phyloP scores from a whole-genome alignment of 2,888 invertebrate genomes.

The Rhagium mordax region DNA sequence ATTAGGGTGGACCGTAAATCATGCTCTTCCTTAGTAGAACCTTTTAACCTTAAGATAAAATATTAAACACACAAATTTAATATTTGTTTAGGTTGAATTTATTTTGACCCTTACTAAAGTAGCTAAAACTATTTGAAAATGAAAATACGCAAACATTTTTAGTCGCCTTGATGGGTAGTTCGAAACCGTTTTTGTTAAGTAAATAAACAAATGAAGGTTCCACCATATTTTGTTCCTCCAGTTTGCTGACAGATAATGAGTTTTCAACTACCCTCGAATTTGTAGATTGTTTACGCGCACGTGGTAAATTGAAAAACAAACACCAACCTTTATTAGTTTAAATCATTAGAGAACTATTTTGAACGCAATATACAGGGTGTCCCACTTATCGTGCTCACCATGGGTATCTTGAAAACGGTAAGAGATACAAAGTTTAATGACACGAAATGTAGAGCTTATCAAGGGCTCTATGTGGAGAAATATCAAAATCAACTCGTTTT shows the following conservation, averaged over 20 bases:
- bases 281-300: slow-evolving; percentile 8
- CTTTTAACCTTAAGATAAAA: slow-evolving; percentile 21
- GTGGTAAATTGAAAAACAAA: slow-evolving; percentile 10
- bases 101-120: slow-evolving; percentile 17
- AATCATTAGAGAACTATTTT: neutral
- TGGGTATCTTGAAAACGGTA: too few species aligned
- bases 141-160: slow-evolving; percentile 30
- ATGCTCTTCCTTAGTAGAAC: slow-evolving; percentile 7
- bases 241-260: slow-evolving; percentile 27
- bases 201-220: slow-evolving; percentile 27
- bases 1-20: slow-evolving; percentile 16
- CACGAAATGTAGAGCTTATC: too few species aligned
- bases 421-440: too few species aligned
- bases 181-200: slow-evolving; percentile 19
- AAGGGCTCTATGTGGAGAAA: too few species aligned
- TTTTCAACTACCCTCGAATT: slow-evolving; percentile 7
- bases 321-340: neutral
- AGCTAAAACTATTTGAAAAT: slow-evolving; percentile 25
- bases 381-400: too few species aligned
- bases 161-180: slow-evolving; percentile 20
- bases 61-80: slow-evolving; percentile 24
- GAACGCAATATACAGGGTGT: too few species aligned
- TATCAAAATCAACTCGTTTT: too few species aligned
- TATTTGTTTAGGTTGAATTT: slow-evolving; percentile 29
- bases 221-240: slow-evolving; percentile 18